phyloP scores from a whole-genome alignment of 1,140 invertebrate genomes.

The Psix sp. region DNA sequence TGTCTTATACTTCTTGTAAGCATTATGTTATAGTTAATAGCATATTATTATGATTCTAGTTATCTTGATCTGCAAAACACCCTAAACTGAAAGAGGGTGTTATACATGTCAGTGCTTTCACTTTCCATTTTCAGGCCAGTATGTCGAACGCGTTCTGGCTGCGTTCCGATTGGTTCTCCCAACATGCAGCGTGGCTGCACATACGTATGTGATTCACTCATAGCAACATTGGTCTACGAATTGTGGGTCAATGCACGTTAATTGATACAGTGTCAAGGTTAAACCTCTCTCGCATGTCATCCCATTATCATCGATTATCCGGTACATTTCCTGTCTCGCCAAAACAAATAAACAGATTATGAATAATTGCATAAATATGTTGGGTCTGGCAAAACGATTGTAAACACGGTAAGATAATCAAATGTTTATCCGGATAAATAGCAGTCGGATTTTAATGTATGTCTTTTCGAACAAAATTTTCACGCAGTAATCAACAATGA shows the following conservation, averaged over 20 bases:
- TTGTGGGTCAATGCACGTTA: conserved; percentile 72
- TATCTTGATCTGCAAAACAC: conserved; percentile 60
- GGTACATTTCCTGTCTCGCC: conserved; percentile 66
- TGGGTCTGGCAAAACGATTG: conserved; percentile 47
- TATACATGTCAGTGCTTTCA: conserved; percentile 61
- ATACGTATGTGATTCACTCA: conserved; percentile 66
- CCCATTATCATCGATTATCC: conserved; percentile 76
- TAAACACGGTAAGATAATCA: conserved; percentile 56
- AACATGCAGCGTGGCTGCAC: conserved; percentile 64
- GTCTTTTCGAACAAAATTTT: conserved; percentile 45
- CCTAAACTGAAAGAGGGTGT: conserved; percentile 59
- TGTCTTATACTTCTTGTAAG: too few species aligned
- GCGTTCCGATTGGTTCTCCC: conserved; percentile 63
- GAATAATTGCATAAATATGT: conserved; percentile 59
- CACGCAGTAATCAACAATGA: conserved; percentile 32
- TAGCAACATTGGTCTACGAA: conserved; percentile 71
- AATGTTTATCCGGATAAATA: conserved; percentile 56
- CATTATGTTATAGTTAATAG: too few species aligned
- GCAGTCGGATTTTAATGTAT: conserved; percentile 43
- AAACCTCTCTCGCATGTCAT: conserved; percentile 74
- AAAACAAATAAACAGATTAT: conserved; percentile 63
- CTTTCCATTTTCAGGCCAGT: conserved; percentile 63
- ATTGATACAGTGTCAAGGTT: conserved; percentile 77
- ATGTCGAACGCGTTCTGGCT: conserved; percentile 62
- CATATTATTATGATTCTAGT: conserved; percentile 39